Conservation (phyloP, 2,113 vertebrate species). For the Nanorana parkeri region DNA sequence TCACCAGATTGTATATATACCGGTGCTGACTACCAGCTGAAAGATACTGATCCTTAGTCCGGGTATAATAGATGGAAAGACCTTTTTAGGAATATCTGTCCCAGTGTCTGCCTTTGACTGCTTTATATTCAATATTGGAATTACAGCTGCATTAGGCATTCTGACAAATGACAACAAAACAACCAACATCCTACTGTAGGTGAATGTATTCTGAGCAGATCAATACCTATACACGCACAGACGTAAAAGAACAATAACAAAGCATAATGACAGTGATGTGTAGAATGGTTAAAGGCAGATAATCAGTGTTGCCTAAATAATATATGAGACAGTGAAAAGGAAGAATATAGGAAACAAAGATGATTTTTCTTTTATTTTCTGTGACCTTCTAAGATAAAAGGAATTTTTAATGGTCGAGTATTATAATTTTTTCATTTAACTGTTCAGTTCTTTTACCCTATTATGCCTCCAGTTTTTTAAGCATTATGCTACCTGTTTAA, state of each 20-base stretch:
- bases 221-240: constrained; percentile 12
- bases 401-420: constrained; percentile 28
- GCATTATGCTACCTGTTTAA: constrained; percentile 2
- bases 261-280: constrained; percentile 27
- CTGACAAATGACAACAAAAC: background rate
- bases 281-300: constrained; percentile 32
- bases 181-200: background rate
- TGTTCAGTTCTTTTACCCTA: background rate
- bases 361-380: constrained; percentile 31
- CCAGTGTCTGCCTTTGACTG: background rate
- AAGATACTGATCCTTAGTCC: too few species aligned
- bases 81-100: background rate
- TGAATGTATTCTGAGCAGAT: constrained; percentile 11
- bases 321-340: constrained; percentile 24
- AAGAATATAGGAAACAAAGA: constrained; percentile 25
- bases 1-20: too few species aligned
- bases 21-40: too few species aligned
- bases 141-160: background rate
- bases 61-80: too few species aligned
- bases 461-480: constrained; percentile 1
- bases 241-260: constrained; percentile 33
- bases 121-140: background rate
- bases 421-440: constrained; percentile 1
- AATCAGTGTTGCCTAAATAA: constrained; percentile 38
- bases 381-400: constrained; percentile 36